Evolutionary conservation across 2,888 invertebrate genomes (phyloP), one percentile per base, ranked within the genome.

Genomic region (Andrena fulva): DNA sequence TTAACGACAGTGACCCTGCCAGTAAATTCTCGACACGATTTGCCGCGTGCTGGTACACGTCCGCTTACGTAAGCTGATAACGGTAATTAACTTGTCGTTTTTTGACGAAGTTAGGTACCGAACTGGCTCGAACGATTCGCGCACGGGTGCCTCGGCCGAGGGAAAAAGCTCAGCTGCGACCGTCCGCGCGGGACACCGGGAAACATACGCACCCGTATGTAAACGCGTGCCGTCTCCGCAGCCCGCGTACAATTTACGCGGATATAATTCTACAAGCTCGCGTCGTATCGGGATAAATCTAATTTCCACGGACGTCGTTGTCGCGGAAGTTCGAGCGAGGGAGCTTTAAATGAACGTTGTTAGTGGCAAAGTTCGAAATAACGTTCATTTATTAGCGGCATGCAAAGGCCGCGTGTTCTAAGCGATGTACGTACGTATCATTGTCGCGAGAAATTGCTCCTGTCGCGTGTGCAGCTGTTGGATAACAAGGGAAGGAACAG

Each of bases 31-130:
- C 75, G 29, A 7, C n/a, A 76, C 77, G 77, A 86, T 82, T 86
- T 56, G 54, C 64, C 56, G 64, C 54, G 31, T 48, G 31, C 54
- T 4, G 48, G 29, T 35, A 29, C 42, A 48, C 48, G 66, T 54
- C 29, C 50, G 64, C 66, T 85, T 76, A 71, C 77, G 73, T 80
- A 80, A 85, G 73, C 76, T 82, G 85, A 82, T 86, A 86, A 86
- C 79, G 80, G 77, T 85, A 86, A 86, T 86, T 85, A 86, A 76
- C 78, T 78, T 80, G 63, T 79, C 63, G 52, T 42, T 69, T 79
- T 78, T 76, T 67, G 71, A 82, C 75, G 56, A 71, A 76, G 42
- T 35, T 20, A 24, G 31, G 35, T 27, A 66, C 82, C 79, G 68
- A 77, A 62, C 56, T 63, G 50, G 60, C 48, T 20, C 42, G 48